A percentile compares a stretch with the other conserved stretches of the same genome.
Conservation (phyloP, 2,797 vertebrate genomes). For the Saxicola maurus region DNA sequence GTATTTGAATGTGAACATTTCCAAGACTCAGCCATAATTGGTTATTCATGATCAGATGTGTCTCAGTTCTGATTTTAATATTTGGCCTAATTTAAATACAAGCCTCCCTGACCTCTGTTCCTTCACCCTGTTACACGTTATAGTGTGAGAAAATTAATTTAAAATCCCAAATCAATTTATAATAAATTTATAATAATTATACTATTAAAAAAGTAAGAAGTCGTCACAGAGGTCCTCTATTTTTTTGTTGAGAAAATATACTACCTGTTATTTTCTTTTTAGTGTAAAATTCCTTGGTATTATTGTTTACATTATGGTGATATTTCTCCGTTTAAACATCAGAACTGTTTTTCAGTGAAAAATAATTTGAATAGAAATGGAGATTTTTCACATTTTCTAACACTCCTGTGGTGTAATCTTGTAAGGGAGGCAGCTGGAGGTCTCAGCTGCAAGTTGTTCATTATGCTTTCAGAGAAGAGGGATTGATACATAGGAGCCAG, state of each 20-base stretch:
- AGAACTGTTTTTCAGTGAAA: background rate
- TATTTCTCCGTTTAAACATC: background rate
- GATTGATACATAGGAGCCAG: background rate
- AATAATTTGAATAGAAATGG: background rate
- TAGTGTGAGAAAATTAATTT: background rate
- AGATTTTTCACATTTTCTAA: background rate
- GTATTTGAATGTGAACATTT: background rate
- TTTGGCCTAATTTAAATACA: background rate
- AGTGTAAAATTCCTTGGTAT: background rate
- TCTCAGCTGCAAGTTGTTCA: background rate
- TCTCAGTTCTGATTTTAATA: background rate
- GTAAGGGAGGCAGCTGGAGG: background rate
- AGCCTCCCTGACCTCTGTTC: background rate
- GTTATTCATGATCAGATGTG: background rate
- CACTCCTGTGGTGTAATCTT: background rate
- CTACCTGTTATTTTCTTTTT: background rate
- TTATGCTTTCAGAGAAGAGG: background rate
- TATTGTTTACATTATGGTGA: background rate
- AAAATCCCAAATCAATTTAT: background rate
- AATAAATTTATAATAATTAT: background rate
- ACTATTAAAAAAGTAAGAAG: background rate
- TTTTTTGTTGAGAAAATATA: background rate
- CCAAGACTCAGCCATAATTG: background rate
- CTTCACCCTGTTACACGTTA: accelerated
- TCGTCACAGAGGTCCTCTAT: background rate